These are phyloP conservation scores for Philopedon plagiatum DNA, from an alignment of 2,888 invertebrate genomes.

Conservation along the genomic window DNA sequence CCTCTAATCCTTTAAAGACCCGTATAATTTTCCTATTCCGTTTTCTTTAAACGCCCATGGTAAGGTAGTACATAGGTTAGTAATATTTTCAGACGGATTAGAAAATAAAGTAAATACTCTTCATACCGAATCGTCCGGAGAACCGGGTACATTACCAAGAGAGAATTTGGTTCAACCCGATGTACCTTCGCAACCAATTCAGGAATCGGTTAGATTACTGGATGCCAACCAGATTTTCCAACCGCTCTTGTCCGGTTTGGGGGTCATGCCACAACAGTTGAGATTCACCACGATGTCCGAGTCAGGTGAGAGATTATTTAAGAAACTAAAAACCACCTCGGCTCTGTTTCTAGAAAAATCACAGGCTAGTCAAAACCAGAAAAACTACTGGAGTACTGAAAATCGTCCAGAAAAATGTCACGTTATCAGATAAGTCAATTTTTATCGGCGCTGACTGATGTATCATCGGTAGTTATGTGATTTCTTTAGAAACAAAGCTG, in stretches of 20 bases:
- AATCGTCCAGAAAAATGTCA: too few species aligned
- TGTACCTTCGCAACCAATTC: constrained; percentile 81
- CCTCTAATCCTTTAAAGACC: too few species aligned
- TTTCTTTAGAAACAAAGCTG: too few species aligned
- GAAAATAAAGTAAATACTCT: constrained; percentile 66
- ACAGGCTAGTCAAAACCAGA: too few species aligned
- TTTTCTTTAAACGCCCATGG: too few species aligned
- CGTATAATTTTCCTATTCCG: too few species aligned
- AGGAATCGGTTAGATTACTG: constrained; percentile 86
- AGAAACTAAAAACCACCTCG: not conserved
- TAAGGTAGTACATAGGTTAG: not conserved
- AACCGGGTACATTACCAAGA: constrained; percentile 71
- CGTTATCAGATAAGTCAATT: too few species aligned
- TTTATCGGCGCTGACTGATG: too few species aligned
- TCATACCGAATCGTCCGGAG: constrained; percentile 67
- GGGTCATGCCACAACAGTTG: constrained; percentile 92
- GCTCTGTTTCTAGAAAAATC: not conserved
- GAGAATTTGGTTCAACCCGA: constrained; percentile 67
- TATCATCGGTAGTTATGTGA: too few species aligned
- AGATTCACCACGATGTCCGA: constrained; percentile 68
- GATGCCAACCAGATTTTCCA: constrained; percentile 96
- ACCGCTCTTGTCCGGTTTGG: constrained; percentile 89
- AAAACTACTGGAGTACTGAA: too few species aligned
- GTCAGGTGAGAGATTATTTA: constrained; percentile 59
- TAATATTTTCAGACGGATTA: constrained; percentile 59